phyloP scores from a whole-genome alignment of 2,888 invertebrate species.

The Thera britannica region DNA sequence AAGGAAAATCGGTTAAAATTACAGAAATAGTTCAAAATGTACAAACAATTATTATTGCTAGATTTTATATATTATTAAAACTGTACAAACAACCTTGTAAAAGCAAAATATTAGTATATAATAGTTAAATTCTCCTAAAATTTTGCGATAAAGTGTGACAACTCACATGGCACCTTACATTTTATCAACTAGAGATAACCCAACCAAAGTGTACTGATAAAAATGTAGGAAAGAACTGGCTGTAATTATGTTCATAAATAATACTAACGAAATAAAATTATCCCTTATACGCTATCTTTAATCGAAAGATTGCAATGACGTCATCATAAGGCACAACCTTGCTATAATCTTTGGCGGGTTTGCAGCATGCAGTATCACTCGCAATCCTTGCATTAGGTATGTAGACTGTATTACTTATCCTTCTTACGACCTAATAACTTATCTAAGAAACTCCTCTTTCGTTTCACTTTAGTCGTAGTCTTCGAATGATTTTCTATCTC shows the following conservation, averaged over 20 bases:
- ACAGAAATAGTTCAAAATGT: slow-evolving; percentile 30
- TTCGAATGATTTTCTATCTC: slow-evolving; percentile 63
- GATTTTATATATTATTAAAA: slow-evolving; percentile 17
- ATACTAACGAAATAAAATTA: slow-evolving; percentile 48
- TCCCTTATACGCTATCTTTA: slow-evolving; percentile 51
- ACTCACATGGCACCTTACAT: slow-evolving; percentile 67
- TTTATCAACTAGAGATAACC: slow-evolving; percentile 79
- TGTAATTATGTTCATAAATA: slow-evolving; percentile 69
- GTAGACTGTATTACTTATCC: slow-evolving; percentile 58
- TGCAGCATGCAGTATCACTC: slow-evolving; percentile 62
- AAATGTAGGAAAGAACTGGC: slow-evolving; percentile 70
- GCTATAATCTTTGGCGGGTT: slow-evolving; percentile 76
- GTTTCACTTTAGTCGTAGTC: slow-evolving; percentile 71
- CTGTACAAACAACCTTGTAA: slow-evolving; percentile 29
- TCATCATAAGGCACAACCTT: slow-evolving; percentile 65
- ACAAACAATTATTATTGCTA: slow-evolving; percentile 17
- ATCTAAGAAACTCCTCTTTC: slow-evolving; percentile 79
- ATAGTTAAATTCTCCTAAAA: slow-evolving; percentile 53
- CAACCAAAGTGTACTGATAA: slow-evolving; percentile 79
- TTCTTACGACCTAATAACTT: slow-evolving; percentile 78
- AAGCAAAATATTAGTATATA: slow-evolving; percentile 26
- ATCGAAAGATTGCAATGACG: slow-evolving; percentile 71
- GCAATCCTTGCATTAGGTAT: slow-evolving; percentile 37
- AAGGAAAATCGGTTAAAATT: slow-evolving; percentile 27
- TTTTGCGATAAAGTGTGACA: slow-evolving; percentile 76